Conservation (phyloP, 1,140 invertebrate genomes). For the Tetraneura akinire region DNA sequence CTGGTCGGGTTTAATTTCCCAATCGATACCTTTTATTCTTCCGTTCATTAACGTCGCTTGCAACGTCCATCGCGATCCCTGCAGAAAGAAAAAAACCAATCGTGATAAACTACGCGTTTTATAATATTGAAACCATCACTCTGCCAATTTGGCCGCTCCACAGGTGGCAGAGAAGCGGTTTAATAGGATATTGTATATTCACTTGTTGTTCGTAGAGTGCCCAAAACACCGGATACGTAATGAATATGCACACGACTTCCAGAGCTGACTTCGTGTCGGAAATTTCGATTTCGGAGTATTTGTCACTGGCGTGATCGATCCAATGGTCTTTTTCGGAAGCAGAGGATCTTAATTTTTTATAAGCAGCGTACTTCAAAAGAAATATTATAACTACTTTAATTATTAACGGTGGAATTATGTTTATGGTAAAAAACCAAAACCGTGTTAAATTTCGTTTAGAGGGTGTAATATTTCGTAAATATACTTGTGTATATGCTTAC, state of each 20-base stretch:
- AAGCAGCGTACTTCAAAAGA: constrained; percentile 58
- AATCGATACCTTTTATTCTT: constrained; percentile 66
- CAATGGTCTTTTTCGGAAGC: constrained; percentile 68
- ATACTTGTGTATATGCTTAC: constrained; percentile 65
- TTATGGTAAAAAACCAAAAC: too few relatives aligned
- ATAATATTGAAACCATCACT: too few relatives aligned
- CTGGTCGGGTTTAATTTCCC: constrained; percentile 79
- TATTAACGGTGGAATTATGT: not conserved
- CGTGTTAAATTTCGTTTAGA: not conserved
- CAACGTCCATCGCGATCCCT: constrained; percentile 92
- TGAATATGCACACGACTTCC: constrained; percentile 73
- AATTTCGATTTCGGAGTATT: constrained; percentile 70
- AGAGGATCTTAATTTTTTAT: constrained; percentile 60
- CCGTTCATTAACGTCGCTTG: constrained; percentile 91
- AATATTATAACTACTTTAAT: not conserved
- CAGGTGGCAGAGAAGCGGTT: too few relatives aligned
- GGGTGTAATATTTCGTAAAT: not conserved
- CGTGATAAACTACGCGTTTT: too few relatives aligned
- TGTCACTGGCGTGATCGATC: constrained; percentile 76
- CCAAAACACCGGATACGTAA: constrained; percentile 89
- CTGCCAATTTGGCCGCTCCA: too few relatives aligned
- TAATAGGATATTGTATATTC: too few relatives aligned
- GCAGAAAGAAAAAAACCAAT: too few relatives aligned
- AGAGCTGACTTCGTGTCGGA: constrained; percentile 75
- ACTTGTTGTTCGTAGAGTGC: constrained; percentile 82